phyloP scores from a whole-genome alignment of 2,113 vertebrate species.

The Pongo pygmaeus region DNA sequence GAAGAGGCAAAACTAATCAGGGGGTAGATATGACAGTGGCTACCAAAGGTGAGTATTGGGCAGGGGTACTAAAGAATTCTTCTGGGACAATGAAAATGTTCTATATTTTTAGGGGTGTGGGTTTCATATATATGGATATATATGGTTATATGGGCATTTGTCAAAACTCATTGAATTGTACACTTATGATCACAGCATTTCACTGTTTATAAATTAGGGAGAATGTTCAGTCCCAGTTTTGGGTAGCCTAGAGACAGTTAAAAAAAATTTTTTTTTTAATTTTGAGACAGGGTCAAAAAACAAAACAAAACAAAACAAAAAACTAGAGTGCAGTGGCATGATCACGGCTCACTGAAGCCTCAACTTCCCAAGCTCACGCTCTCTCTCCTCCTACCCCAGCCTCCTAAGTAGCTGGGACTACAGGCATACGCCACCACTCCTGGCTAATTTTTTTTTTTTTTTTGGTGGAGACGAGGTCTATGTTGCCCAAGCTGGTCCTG shows the following conservation, averaged over 20 bases:
- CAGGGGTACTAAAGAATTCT: background rate
- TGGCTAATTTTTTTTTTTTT: too few relatives aligned
- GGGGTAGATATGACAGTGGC: background rate
- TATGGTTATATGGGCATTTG: background rate
- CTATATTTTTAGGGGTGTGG: background rate
- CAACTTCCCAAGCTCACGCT: too few relatives aligned
- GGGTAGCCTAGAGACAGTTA: background rate
- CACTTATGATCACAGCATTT: background rate
- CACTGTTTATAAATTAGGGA: slow-evolving; percentile 7
- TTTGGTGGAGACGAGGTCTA: too few relatives aligned
- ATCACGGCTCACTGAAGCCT: too few relatives aligned
- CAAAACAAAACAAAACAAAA: too few relatives aligned
- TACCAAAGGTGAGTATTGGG: background rate
- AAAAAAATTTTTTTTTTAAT: too few relatives aligned
- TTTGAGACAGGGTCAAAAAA: too few relatives aligned
- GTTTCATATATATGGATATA: background rate
- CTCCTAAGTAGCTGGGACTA: too few relatives aligned
- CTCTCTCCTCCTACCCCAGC: too few relatives aligned
- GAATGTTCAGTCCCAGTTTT: background rate
- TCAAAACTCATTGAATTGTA: background rate
- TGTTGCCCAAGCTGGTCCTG: too few relatives aligned
- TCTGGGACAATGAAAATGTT: background rate
- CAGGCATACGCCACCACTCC: too few relatives aligned
- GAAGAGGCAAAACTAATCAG: background rate
- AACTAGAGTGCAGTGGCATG: too few relatives aligned